phyloP scores from a whole-genome alignment of 2,113 vertebrate species.

The Mormyrus iriodes region DNA sequence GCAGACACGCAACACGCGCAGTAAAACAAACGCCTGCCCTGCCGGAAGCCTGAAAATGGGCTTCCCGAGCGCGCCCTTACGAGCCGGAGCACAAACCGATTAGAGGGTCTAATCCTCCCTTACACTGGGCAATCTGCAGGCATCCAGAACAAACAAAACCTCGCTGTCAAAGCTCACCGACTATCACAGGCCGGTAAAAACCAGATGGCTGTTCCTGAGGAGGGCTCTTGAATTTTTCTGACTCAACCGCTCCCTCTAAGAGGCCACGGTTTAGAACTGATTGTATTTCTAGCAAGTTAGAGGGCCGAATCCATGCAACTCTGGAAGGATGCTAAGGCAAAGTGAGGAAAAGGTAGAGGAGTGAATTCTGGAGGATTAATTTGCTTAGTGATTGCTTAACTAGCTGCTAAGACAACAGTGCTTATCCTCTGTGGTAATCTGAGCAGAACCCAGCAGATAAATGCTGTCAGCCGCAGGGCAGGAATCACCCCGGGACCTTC shows the following conservation, averaged over 20 bases:
- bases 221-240: neutral
- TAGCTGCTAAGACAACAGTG: slow-evolving; percentile 34
- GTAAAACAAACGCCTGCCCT: neutral
- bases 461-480: slow-evolving; percentile 23
- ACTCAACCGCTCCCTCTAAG: neutral
- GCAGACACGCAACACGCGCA: neutral
- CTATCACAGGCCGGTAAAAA: neutral
- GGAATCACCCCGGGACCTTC: slow-evolving; percentile 19
- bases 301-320: neutral
- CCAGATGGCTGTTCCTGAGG: neutral
- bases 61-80: slow-evolving; percentile 48
- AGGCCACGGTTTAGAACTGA: neutral
- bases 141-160: slow-evolving; percentile 35
- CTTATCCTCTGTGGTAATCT: slow-evolving; percentile 43
- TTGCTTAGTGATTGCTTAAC: slow-evolving; percentile 37
- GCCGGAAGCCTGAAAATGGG: slow-evolving; percentile 45
- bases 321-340: neutral
- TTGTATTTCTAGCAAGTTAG: neutral
- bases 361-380: neutral
- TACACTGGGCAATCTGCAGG: slow-evolving; percentile 39
- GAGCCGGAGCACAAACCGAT: slow-evolving; percentile 52
- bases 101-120: slow-evolving; percentile 51
- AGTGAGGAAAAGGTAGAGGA: neutral
- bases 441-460: slow-evolving; percentile 22
- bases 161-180: neutral